Conservation (phyloP, 2,888 invertebrate genomes). For the Tryphoninae sp. region DNA sequence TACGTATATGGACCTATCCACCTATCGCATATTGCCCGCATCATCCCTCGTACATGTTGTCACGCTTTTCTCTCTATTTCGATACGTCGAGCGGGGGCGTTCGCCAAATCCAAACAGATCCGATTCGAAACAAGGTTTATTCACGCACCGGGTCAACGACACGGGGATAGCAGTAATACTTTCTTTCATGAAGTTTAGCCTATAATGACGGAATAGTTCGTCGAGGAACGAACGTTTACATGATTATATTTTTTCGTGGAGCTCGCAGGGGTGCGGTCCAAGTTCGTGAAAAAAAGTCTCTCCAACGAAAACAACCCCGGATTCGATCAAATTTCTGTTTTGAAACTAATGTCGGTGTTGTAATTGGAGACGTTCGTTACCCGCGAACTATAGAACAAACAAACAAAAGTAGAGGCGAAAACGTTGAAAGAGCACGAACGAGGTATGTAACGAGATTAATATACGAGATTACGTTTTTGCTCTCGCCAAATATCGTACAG, state of each 20-base stretch:
- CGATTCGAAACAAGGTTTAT: conserved; percentile 46
- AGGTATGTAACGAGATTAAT: conserved; percentile 58
- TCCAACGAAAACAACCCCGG: conserved; percentile 11
- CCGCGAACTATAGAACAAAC: conserved; percentile 7
- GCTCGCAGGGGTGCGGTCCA: no score
- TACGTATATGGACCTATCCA: conserved; percentile 26
- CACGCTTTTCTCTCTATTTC: neutral
- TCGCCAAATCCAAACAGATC: conserved; percentile 44
- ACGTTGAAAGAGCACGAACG: neutral
- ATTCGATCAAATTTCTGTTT: conserved; percentile 33
- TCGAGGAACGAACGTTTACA: neutral
- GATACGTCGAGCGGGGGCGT: neutral
- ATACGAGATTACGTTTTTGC: conserved; percentile 39
- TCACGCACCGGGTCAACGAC: neutral
- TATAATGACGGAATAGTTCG: neutral
- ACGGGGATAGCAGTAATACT: conserved; percentile 9
- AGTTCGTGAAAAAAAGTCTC: neutral
- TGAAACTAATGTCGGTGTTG: neutral
- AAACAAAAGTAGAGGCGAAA: neutral
- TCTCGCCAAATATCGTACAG: conserved; percentile 23
- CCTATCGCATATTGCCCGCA: conserved; percentile 18
- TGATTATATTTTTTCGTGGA: neutral
- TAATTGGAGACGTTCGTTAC: conserved; percentile 18
- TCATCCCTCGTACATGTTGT: conserved; percentile 19
- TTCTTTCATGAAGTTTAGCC: conserved; percentile 22